Conservation (phyloP, 1,140 invertebrate genomes). For the Macrotrachela quadricornifera region DNA sequence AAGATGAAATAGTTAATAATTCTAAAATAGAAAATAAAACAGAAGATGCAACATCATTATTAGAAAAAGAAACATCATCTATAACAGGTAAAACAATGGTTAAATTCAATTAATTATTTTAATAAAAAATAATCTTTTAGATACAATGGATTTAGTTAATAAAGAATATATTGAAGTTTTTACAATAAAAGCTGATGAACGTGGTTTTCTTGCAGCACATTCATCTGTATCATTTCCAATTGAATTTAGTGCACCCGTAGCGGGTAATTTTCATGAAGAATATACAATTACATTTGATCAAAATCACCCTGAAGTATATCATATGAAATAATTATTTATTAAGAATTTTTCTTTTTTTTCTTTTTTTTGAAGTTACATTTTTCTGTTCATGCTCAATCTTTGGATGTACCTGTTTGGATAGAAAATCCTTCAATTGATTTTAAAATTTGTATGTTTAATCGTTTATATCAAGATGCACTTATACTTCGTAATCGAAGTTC, state of each 20-base stretch:
- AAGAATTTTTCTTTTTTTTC: not conserved
- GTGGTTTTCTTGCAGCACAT: slow-evolving; percentile 2
- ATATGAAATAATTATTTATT: not conserved
- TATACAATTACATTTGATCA: slow-evolving; percentile 2
- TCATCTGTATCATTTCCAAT: not conserved
- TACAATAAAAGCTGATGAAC: not conserved
- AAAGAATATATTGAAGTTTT: no score
- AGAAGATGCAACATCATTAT: no score
- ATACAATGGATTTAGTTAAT: no score
- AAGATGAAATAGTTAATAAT: no score
- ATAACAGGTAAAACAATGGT: no score
- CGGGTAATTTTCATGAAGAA: slow-evolving; percentile 6
- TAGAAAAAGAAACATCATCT: no score
- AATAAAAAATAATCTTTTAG: no score
- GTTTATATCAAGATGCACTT: slow-evolving; percentile 30
- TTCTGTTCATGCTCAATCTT: slow-evolving; percentile 18
- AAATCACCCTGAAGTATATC: not conserved
- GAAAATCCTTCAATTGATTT: slow-evolving; percentile 24
- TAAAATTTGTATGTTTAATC: slow-evolving; percentile 29
- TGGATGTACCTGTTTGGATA: slow-evolving; percentile 31
- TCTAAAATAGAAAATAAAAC: no score
- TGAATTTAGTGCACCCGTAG: not conserved
- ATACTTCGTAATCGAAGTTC: not conserved
- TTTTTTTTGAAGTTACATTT: slow-evolving; percentile 19
- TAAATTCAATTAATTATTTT: no score